Evolutionary conservation across 2,797 vertebrate species (phyloP).

Genomic region (Oophaga sylvatica): DNA sequence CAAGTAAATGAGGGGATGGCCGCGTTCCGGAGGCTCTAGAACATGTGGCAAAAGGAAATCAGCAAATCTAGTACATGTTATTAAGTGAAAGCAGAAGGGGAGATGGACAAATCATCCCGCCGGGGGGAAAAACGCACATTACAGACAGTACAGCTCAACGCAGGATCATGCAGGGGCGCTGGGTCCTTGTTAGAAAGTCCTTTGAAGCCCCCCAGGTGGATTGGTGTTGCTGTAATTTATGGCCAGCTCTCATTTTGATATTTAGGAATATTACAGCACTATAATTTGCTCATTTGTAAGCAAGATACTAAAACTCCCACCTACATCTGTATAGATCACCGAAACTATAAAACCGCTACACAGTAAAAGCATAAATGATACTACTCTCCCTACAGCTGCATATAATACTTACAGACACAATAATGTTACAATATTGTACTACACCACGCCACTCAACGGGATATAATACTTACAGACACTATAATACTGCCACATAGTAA

Average conservation of each 20-base stretch:
- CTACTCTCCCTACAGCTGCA: background rate
- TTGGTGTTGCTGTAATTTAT: background rate
- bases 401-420: background rate
- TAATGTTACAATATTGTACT: background rate
- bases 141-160: background rate
- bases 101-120: background rate
- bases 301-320: background rate
- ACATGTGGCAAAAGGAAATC: background rate
- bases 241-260: background rate
- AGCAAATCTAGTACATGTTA: background rate
- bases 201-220: background rate
- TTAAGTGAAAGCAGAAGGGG: conserved; percentile 38
- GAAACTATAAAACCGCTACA: background rate
- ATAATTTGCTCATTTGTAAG: background rate
- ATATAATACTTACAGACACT: background rate
- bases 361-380: background rate
- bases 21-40: background rate
- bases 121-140: background rate
- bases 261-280: background rate
- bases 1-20: conserved; percentile 57
- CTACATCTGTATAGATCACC: background rate
- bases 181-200: background rate
- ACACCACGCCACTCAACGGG: background rate
- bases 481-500: background rate
- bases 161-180: background rate